Evolutionary conservation across 2,888 invertebrate genomes (phyloP), one percentile per base, ranked within the genome.

Genomic region (Steromphala cineraria): DNA sequence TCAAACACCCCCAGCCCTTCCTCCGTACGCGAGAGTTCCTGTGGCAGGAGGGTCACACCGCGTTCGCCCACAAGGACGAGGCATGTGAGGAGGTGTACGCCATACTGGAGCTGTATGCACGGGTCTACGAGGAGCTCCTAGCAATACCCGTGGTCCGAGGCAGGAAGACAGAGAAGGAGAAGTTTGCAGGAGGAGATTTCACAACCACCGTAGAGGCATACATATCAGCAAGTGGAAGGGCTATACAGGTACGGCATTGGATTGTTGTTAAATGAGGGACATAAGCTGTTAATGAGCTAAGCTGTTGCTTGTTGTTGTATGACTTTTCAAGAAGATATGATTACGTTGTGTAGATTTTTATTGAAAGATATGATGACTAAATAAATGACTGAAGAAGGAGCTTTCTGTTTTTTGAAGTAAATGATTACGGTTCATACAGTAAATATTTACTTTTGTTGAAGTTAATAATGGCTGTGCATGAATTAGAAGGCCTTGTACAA

Each of bases 11-110:
- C 7, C 99, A 99, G 92, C 99, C 99, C 7, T 99, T 99, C 95
- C 94, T 99, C 78, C 95, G 99, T 67, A 99, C 99, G 0, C 95
- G 99, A 87, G 99, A 99, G 94, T 99, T 99, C 94, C 95, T 99
- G 53, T 99, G 99, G 99, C 99, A 99, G 94, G 99, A 99, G 94
- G 99, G 99, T 0, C 99, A 99, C 94, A 97, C 99, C 3, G 99
- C 99, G 1, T 98, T 96, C 94, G 97, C 98, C 0, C 95, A 95
- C 0, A 94, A 96, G 89, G 95, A 96, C 80, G 99, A 98, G 87
- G 99, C 99, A 0, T 96, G 95, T 77, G 96, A 96, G 81, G 99
- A 99, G 94, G 99, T 99, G 0, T 91, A 92, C 83, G 82, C 87
- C 40, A 95, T 95, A 79, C 89, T 95, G 94, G 98, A 98, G 88